phyloP scores from a whole-genome alignment of 2,113 vertebrate genomes.

The Corydoras sp. region DNA sequence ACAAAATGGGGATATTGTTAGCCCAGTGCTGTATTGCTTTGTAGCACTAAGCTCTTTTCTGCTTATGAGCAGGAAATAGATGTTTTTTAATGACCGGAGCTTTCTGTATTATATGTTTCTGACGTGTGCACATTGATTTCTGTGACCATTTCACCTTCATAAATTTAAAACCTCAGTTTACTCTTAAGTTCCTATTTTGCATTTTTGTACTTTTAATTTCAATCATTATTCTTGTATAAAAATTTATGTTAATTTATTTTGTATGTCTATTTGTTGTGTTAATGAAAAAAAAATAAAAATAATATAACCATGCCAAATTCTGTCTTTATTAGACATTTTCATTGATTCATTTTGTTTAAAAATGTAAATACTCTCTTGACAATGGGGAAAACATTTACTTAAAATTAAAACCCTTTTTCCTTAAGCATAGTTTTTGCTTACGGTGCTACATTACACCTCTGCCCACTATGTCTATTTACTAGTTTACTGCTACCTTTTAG shows the following conservation, averaged over 20 bases:
- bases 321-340: not conserved
- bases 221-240: constrained; percentile 45
- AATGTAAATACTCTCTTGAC: too few species aligned
- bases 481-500: too few species aligned
- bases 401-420: too few species aligned
- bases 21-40: constrained; percentile 33
- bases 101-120: constrained; percentile 42
- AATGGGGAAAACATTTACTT: too few species aligned
- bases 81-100: constrained; percentile 29
- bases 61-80: constrained; percentile 34
- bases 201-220: constrained; percentile 57
- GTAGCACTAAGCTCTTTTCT: constrained; percentile 30
- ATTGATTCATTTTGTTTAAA: too few species aligned
- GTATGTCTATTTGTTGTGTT: constrained; percentile 48
- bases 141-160: constrained; percentile 55
- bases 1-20: constrained; percentile 41
- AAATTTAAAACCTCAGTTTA: constrained; percentile 49
- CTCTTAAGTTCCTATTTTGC: constrained; percentile 62
- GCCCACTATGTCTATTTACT: too few species aligned
- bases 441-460: too few species aligned
- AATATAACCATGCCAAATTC: constrained; percentile 1
- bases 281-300: constrained; percentile 48
- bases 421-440: too few species aligned
- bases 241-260: constrained; percentile 48
- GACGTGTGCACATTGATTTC: constrained; percentile 25